A percentile compares a stretch with the other conserved stretches of the same genome.
These are phyloP conservation scores for Serripes groenlandicus DNA, from an alignment of 2,888 invertebrate species.

Conservation along the genomic window DNA sequence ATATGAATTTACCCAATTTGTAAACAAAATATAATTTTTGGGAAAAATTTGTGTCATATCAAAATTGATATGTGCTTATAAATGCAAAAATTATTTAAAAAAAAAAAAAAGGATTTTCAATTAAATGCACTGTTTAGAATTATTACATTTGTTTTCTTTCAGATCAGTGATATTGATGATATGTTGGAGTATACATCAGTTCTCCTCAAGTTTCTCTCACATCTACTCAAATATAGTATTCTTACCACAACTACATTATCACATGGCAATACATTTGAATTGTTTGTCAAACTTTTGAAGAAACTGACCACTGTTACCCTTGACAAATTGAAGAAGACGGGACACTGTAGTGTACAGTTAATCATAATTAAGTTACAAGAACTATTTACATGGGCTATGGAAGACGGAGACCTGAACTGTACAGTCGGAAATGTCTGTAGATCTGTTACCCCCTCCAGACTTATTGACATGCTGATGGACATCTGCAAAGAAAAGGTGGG, in stretches of 20 bases:
- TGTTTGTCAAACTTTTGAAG: slow-evolving; percentile 64
- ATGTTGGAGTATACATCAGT: slow-evolving; percentile 39
- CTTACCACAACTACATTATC: slow-evolving; percentile 35
- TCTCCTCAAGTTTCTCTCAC: slow-evolving; percentile 50
- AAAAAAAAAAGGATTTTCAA: neutral
- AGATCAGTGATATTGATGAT: slow-evolving; percentile 55
- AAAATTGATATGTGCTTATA: no score
- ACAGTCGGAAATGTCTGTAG: slow-evolving; percentile 61
- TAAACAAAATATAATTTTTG: no score
- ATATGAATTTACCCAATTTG: no score
- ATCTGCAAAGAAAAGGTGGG: slow-evolving; percentile 75
- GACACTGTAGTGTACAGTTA: slow-evolving; percentile 41
- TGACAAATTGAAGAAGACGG: slow-evolving; percentile 69
- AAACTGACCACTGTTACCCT: slow-evolving; percentile 64
- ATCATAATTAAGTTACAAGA: slow-evolving; percentile 55
- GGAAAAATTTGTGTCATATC: no score
- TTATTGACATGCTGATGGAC: slow-evolving; percentile 73
- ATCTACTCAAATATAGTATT: slow-evolving; percentile 58
- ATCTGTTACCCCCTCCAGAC: slow-evolving; percentile 67
- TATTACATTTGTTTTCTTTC: no score
- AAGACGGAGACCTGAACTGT: slow-evolving; percentile 14
- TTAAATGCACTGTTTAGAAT: neutral
- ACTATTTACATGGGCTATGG: slow-evolving; percentile 44
- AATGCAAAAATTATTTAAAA: neutral
- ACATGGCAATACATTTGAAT: slow-evolving; percentile 12